A percentile compares a stretch with the other conserved stretches of the same genome.
These are phyloP conservation scores for Vanessa tameamea DNA, from an alignment of 1,140 invertebrate genomes.

Conservation along the genomic window DNA sequence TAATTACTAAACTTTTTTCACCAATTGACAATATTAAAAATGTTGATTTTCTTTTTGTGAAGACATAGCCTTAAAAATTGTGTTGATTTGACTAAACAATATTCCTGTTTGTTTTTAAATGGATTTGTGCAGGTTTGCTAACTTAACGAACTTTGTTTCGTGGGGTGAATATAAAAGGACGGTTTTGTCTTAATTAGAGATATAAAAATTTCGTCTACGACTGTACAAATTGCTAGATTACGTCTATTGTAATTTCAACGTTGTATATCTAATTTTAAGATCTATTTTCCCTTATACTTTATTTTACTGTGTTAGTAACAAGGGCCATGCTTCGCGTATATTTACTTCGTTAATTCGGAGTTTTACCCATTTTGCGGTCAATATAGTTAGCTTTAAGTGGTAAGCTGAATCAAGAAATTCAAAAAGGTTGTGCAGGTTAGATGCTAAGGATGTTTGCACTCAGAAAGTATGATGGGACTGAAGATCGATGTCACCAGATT, in stretches of 20 bases:
- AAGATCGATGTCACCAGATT: too few species aligned
- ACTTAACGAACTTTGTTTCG: conserved; percentile 24
- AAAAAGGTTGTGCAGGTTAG: neutral
- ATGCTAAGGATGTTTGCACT: too few species aligned
- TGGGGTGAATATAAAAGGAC: conserved; percentile 31
- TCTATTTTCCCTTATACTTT: neutral
- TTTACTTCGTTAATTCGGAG: conserved; percentile 5
- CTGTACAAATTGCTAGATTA: conserved; percentile 13
- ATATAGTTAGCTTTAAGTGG: neutral
- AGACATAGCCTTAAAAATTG: neutral
- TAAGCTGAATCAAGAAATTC: neutral
- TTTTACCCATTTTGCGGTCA: neutral
- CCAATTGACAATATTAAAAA: too few species aligned
- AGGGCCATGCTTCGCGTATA: neutral
- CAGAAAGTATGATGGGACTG: too few species aligned
- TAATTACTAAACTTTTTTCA: too few species aligned
- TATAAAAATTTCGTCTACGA: conserved; percentile 32
- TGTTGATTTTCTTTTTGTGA: too few species aligned
- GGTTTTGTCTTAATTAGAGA: conserved; percentile 33
- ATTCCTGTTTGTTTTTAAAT: conserved; percentile 21
- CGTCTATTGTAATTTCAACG: conserved; percentile 3
- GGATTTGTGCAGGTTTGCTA: neutral
- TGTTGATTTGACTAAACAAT: neutral
- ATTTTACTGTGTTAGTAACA: neutral
- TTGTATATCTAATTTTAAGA: neutral